Conservation (phyloP, 2,113 vertebrate genomes). For the Pogona vitticeps region DNA sequence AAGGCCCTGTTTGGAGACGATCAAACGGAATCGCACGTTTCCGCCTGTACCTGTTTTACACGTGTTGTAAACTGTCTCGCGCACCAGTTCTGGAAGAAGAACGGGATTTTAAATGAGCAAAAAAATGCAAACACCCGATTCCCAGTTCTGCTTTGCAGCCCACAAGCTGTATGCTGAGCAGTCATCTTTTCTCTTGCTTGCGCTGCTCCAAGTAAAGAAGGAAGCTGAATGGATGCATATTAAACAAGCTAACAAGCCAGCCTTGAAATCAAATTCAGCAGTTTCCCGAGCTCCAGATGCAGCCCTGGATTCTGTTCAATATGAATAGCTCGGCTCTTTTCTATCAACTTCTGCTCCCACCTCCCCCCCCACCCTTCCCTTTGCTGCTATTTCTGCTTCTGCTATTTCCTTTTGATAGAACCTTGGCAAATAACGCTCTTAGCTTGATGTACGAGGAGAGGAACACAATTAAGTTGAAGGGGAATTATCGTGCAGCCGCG, state of each 20-base stretch:
- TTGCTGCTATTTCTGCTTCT: neutral
- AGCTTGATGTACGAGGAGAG: neutral
- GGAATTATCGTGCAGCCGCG: neutral
- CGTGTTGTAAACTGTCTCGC: too few relatives aligned
- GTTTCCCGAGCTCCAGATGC: constrained; percentile 36
- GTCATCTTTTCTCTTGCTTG: neutral
- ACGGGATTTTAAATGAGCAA: too few relatives aligned
- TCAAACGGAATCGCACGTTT: too few relatives aligned
- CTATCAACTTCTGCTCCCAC: constrained; percentile 17
- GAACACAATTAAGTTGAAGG: neutral
- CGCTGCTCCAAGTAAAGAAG: neutral
- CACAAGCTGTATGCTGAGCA: neutral
- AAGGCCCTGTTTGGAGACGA: too few relatives aligned
- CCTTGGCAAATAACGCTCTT: neutral
- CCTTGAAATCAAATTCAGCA: constrained; percentile 25
- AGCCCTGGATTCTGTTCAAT: constrained; percentile 44
- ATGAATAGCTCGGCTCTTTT: neutral
- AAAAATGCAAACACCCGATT: too few relatives aligned
- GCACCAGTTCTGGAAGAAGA: too few relatives aligned
- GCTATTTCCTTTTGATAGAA: neutral
- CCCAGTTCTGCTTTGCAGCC: neutral
- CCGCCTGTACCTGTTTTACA: too few relatives aligned
- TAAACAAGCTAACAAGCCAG: neutral
- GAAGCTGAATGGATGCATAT: constrained; percentile 15
- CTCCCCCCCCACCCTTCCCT: too few relatives aligned